Conservation (phyloP, 2,797 vertebrate genomes). For the Echiichthys vipera region DNA sequence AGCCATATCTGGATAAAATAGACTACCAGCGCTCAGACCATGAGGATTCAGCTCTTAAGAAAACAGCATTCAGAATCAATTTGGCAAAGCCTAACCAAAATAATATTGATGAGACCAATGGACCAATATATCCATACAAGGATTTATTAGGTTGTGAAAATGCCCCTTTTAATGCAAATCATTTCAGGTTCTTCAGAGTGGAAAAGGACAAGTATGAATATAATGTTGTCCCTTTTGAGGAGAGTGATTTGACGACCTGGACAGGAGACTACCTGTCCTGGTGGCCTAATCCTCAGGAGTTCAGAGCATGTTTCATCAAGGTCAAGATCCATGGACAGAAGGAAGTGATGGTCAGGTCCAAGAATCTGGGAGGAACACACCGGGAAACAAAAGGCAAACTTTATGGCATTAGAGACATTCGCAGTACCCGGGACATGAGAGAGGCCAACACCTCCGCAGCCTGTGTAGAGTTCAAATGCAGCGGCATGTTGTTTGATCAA, state of each 20-base stretch:
- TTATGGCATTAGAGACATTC: conserved; percentile 94
- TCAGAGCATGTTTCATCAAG: conserved; percentile 96
- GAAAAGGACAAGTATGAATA: conserved; percentile 97
- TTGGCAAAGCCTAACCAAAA: conserved; percentile 93
- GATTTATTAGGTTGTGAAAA: conserved; percentile 90
- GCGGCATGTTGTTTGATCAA: conserved; percentile 97
- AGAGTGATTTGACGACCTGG: conserved; percentile 93
- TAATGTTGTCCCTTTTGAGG: conserved; percentile 95
- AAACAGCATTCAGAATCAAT: conserved; percentile 93
- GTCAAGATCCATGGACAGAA: conserved; percentile 91
- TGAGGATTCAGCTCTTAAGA: conserved; percentile 89
- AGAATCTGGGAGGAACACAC: conserved; percentile 91
- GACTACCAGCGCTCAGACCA: conserved; percentile 94
- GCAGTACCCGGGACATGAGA: conserved; percentile 90
- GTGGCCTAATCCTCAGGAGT: conserved; percentile 99
- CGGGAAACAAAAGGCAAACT: conserved; percentile 87
- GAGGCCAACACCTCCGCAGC: conserved; percentile 86
- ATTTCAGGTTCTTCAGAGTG: conserved; percentile 95
- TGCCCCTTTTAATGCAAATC: conserved; percentile 88
- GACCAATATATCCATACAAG: conserved; percentile 94
- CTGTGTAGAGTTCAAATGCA: conserved; percentile 97
- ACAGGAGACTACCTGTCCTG: conserved; percentile 93
- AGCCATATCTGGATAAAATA: conserved; percentile 92
- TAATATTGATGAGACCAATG: conserved; percentile 89
- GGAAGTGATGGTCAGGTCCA: conserved; percentile 94